phyloP scores from a whole-genome alignment of 2,113 vertebrate genomes.

The Semicossyphus pulcher region DNA sequence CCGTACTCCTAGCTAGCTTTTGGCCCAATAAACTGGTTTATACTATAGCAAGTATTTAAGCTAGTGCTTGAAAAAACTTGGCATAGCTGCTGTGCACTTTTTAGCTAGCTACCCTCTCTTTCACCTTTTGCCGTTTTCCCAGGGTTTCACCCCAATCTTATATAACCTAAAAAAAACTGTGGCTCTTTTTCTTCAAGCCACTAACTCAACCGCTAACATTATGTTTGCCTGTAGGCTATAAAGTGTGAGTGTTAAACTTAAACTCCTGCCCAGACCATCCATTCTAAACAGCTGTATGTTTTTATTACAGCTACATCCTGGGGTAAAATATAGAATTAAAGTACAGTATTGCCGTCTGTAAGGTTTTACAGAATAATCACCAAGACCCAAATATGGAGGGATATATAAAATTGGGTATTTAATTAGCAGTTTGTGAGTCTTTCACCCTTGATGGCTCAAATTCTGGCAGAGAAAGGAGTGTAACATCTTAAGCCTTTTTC shows the following conservation, averaged over 20 bases:
- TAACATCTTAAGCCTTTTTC: slow-evolving; percentile 32
- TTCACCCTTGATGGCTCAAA: slow-evolving; percentile 16
- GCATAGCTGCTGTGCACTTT: background rate
- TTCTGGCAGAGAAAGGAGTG: slow-evolving; percentile 7
- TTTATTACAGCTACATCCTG: slow-evolving; percentile 5
- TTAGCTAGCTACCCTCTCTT: background rate
- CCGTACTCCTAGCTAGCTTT: too few relatives aligned
- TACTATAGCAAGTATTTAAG: too few relatives aligned
- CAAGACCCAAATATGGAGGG: slow-evolving; percentile 3
- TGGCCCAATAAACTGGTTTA: too few relatives aligned
- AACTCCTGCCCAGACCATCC: background rate
- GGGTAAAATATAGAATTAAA: slow-evolving; percentile 2
- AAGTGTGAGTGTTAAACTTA: background rate
- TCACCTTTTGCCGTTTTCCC: slow-evolving; percentile 7
- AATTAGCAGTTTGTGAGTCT: slow-evolving; percentile 52
- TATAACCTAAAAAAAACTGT: slow-evolving; percentile 1
- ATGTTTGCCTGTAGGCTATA: background rate
- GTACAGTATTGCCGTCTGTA: background rate
- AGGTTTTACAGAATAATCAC: slow-evolving; percentile 28
- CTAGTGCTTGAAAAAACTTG: too few relatives aligned
- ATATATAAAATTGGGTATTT: slow-evolving; percentile 16
- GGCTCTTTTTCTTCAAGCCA: background rate
- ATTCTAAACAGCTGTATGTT: slow-evolving; percentile 1
- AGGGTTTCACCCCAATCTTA: background rate
- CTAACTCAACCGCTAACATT: slow-evolving; percentile 15